Conservation (phyloP, 2,113 vertebrate genomes). For the Echinops telfairi region DNA sequence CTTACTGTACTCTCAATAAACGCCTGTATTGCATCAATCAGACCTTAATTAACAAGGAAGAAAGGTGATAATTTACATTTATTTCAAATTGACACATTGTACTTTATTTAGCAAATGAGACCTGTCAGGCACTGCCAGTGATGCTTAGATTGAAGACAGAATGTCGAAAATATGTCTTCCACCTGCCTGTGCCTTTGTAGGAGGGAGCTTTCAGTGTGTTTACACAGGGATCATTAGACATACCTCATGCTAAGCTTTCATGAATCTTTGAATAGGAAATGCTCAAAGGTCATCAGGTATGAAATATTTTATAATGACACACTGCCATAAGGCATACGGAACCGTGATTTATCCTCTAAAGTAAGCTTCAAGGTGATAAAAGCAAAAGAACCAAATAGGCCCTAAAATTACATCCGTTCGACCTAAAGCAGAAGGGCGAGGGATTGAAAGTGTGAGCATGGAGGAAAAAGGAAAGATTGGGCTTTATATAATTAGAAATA, state of each 20-base stretch:
- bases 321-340: conserved; percentile 84
- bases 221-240: conserved; percentile 83
- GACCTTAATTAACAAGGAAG: conserved; percentile 85
- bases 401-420: not conserved
- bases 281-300: conserved; percentile 81
- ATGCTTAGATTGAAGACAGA: conserved; percentile 77
- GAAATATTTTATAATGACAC: conserved; percentile 87
- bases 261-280: conserved; percentile 86
- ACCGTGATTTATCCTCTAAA: conserved; percentile 87
- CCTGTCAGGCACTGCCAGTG: conserved; percentile 84
- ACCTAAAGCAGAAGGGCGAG: not conserved
- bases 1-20: conserved; percentile 69
- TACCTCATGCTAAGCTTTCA: conserved; percentile 80
- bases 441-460: not conserved
- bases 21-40: conserved; percentile 83
- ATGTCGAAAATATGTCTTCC: conserved; percentile 87
- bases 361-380: conserved; percentile 67
- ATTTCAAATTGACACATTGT: conserved; percentile 87
- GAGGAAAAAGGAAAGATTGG: not conserved
- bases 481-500: not conserved
- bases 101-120: conserved; percentile 86
- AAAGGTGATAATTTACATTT: conserved; percentile 89
- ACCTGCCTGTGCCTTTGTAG: conserved; percentile 84
- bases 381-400: conserved; percentile 23
- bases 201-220: conserved; percentile 85